Conservation (phyloP, 2,888 invertebrate species). For the Ceraclea dissimilis region DNA sequence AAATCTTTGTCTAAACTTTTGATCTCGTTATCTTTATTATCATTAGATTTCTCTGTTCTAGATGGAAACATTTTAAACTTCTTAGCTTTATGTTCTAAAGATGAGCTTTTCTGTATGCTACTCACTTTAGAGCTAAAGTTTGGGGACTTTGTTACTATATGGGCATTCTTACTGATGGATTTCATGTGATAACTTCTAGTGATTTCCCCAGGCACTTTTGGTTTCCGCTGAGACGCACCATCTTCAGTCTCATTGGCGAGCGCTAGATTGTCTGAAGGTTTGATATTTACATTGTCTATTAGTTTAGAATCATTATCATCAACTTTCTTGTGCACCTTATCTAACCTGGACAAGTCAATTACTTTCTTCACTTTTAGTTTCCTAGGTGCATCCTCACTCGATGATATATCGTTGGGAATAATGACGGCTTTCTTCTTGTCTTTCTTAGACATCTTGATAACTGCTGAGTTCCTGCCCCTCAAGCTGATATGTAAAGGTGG, state of each 20-base stretch:
- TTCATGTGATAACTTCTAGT: slow-evolving; percentile 41
- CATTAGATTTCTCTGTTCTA: background rate
- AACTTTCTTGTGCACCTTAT: slow-evolving; percentile 7
- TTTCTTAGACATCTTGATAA: slow-evolving; percentile 72
- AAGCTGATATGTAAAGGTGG: slow-evolving; percentile 85
- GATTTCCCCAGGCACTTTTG: slow-evolving; percentile 41
- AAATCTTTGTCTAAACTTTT: background rate
- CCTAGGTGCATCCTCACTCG: slow-evolving; percentile 40
- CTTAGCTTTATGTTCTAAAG: slow-evolving; percentile 36
- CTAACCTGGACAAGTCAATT: slow-evolving; percentile 4
- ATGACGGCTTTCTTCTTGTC: slow-evolving; percentile 46
- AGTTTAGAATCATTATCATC: slow-evolving; percentile 3
- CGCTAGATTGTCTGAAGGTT: slow-evolving; percentile 32
- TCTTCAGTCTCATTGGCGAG: slow-evolving; percentile 36
- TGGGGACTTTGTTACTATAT: slow-evolving; percentile 44
- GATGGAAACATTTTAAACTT: slow-evolving; percentile 29
- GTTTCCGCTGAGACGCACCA: slow-evolving; percentile 31
- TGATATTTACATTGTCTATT: slow-evolving; percentile 26
- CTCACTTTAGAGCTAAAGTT: slow-evolving; percentile 34
- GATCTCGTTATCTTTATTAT: background rate
- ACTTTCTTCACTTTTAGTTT: slow-evolving; percentile 43
- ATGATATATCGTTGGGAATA: slow-evolving; percentile 28
- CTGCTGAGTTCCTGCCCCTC: slow-evolving; percentile 75
- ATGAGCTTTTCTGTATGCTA: slow-evolving; percentile 30
- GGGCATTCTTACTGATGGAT: slow-evolving; percentile 44